These are phyloP conservation scores for Hymenopus coronatus DNA, from an alignment of 2,888 invertebrate species.

Conservation along the genomic window DNA sequence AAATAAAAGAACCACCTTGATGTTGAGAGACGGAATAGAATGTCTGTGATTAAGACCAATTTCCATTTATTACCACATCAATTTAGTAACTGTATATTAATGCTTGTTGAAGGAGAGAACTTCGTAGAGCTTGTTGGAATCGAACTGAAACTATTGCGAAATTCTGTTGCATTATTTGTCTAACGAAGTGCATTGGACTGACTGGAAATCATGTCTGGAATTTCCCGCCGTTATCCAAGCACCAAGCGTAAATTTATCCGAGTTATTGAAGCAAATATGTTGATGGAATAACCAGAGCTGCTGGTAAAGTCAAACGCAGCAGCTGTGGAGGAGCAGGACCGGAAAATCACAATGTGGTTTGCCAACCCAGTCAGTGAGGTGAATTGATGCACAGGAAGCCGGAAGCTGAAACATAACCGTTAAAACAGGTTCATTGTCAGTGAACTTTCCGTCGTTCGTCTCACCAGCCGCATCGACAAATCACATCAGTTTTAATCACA, in stretches of 20 bases:
- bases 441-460: not conserved
- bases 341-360: not conserved
- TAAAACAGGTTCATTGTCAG: not conserved
- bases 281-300: not conserved
- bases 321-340: not conserved
- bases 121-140: too few species aligned
- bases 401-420: not conserved
- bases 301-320: not conserved
- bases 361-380: not conserved
- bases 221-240: not conserved
- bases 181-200: too few species aligned
- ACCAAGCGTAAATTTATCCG: not conserved
- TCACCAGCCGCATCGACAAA: not conserved
- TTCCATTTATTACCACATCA: too few species aligned
- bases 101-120: too few species aligned
- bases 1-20: too few species aligned
- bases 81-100: too few species aligned
- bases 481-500: not conserved
- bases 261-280: not conserved
- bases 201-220: too few species aligned
- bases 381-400: not conserved
- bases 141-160: too few species aligned
- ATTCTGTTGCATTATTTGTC: too few species aligned
- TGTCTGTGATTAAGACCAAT: too few species aligned
- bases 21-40: too few species aligned